Evolutionary conservation across 2,888 invertebrate genomes (phyloP), one percentile per base, ranked within the genome.

Genomic region (Tenthredo scrophulariae): DNA sequence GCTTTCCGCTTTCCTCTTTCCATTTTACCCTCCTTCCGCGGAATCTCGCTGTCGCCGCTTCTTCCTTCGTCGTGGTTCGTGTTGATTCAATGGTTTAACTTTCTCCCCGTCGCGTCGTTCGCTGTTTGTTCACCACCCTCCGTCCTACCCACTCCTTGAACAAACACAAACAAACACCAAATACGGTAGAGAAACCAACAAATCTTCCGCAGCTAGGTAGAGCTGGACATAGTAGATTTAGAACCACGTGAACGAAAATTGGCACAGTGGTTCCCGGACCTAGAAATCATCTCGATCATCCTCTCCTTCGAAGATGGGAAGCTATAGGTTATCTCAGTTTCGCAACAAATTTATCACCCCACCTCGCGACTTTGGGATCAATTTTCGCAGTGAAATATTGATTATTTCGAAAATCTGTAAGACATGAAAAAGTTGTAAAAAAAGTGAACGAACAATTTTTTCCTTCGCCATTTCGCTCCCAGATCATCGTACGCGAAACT

Each of bases 91-190:
- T 54, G 77, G 77, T 54, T 77, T 77, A 54, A 77, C 77, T 77
- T 54, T 46, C 77, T 50, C 77, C 54, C 46, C 46, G 33, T 72
- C 54, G n/a, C 77, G 46, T n/a, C 77, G 13, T 74, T 26, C 18
- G 43, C 77, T 77, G 54, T 54, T 77, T 77, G 54, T 29, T 54
- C 29, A 18, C 33, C 54, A 46, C 77, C 77, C 62, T 4, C 26
- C 22, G 62, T 6, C 75, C 54, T 33, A 29, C 37, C 18, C 15
- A 4, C 29, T n/a, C 15, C 50, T 50, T 77, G 54, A 54, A 50
- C 50, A 77, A 77, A 77, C 54, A 77, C 77, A 77, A 77, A 77
- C 54, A 77, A 77, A 54, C 77, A 77, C 77, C 50, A 77, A 77
- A 77, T 77, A 77, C 77, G 77, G 54, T 54, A 50, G 50, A 29